phyloP scores from a whole-genome alignment of 2,113 vertebrate genomes.

The Tretioscincus oriximinensis region DNA sequence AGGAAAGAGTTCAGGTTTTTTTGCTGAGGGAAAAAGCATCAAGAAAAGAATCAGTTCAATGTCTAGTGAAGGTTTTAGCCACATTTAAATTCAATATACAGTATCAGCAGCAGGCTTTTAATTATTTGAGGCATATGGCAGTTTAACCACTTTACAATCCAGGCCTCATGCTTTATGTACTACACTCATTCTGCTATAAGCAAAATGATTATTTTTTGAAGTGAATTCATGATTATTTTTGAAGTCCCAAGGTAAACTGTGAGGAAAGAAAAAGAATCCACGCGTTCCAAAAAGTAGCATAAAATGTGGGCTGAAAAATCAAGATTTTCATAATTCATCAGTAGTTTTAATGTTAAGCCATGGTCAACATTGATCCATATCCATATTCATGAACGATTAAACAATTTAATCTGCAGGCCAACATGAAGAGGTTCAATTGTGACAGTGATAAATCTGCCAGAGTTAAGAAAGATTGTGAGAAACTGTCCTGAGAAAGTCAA shows the following conservation, averaged over 20 bases:
- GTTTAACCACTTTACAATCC: too few species aligned
- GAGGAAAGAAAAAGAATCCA: not conserved
- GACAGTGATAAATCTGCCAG: too few species aligned
- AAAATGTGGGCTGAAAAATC: not conserved
- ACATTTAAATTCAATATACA: not conserved
- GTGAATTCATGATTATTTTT: not conserved
- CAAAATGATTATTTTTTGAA: not conserved
- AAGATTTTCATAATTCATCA: too few species aligned
- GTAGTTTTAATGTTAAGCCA: too few species aligned
- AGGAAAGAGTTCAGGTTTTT: conserved; percentile 95
- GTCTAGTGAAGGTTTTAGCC: not conserved
- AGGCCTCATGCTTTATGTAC: not conserved
- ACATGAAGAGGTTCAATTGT: too few species aligned
- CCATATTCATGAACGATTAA: not conserved
- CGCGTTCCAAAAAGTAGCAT: not conserved
- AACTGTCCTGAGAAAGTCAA: too few species aligned
- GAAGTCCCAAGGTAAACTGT: not conserved
- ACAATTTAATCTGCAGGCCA: too few species aligned
- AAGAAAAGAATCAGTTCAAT: not conserved
- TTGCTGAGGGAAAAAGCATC: conserved; percentile 74
- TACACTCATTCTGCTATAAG: not conserved
- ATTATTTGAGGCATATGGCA: not conserved
- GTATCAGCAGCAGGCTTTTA: not conserved
- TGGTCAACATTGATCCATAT: too few species aligned
- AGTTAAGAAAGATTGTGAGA: too few species aligned